A percentile compares a stretch with the other conserved stretches of the same genome.
phyloP scores from a whole-genome alignment of 2,797 vertebrate genomes.

The Tokudaia muenninki region DNA sequence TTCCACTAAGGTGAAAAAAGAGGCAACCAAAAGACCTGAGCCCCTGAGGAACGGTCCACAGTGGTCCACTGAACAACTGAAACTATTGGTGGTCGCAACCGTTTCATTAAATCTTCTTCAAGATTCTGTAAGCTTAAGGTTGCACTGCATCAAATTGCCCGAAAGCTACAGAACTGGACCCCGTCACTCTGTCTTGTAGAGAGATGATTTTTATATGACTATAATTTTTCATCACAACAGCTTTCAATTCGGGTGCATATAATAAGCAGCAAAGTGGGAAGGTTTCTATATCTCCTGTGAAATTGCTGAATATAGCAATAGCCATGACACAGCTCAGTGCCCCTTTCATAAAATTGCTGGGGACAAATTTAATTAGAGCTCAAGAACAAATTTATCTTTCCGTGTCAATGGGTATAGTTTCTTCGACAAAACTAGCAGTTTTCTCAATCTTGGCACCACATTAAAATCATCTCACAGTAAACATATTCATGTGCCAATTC shows the following conservation, averaged over 20 bases:
- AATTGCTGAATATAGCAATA: slow-evolving; percentile 47
- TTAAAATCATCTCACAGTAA: slow-evolving; percentile 50
- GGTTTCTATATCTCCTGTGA: slow-evolving; percentile 26
- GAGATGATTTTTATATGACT: slow-evolving; percentile 12
- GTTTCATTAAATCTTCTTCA: slow-evolving; percentile 6
- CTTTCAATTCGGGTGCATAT: slow-evolving; percentile 21
- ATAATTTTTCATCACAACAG: slow-evolving; percentile 44
- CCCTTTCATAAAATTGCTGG: slow-evolving; percentile 37
- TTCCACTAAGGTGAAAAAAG: slow-evolving; percentile 14
- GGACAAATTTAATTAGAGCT: slow-evolving; percentile 64
- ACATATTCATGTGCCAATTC: slow-evolving; percentile 16
- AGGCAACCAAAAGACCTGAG: not conserved
- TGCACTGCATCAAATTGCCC: slow-evolving; percentile 21
- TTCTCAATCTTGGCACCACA: slow-evolving; percentile 35
- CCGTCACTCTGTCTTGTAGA: not conserved
- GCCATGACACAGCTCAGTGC: slow-evolving; percentile 60
- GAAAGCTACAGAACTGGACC: slow-evolving; percentile 39
- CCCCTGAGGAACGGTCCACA: not conserved
- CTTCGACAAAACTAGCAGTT: slow-evolving; percentile 58
- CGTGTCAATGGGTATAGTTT: slow-evolving; percentile 57
- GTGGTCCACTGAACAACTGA: not conserved
- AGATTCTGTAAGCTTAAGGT: slow-evolving; percentile 42
- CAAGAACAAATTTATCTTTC: slow-evolving; percentile 74
- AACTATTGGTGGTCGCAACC: not conserved
- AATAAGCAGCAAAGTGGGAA: slow-evolving; percentile 66